phyloP scores from a whole-genome alignment of 2,797 vertebrate species.

The Gymnodraco acuticeps region DNA sequence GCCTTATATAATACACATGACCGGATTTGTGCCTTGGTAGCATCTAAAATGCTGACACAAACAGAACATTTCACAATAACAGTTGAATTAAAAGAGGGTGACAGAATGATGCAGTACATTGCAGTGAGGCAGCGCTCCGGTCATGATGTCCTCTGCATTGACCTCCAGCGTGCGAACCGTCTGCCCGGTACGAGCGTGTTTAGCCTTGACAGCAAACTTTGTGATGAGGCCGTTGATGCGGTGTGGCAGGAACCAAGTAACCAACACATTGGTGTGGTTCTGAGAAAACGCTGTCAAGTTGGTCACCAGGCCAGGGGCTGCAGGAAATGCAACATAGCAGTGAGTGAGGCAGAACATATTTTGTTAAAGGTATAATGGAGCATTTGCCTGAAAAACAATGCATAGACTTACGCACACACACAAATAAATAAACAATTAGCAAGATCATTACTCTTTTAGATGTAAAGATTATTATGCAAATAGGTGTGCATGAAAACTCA shows the following conservation, averaged over 20 bases:
- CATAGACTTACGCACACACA: slow-evolving; percentile 2
- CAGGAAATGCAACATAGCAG: slow-evolving; percentile 28
- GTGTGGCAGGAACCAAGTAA: slow-evolving; percentile 94
- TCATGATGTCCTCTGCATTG: slow-evolving; percentile 94
- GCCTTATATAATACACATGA: neutral
- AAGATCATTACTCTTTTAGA: slow-evolving; percentile 5
- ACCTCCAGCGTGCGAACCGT: slow-evolving; percentile 89
- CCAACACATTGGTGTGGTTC: slow-evolving; percentile 91
- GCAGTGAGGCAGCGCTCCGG: slow-evolving; percentile 92
- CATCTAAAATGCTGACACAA: slow-evolving; percentile 15
- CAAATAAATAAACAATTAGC: neutral
- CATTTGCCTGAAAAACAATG: too few relatives aligned
- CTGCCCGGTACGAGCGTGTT: slow-evolving; percentile 89
- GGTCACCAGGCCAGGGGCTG: slow-evolving; percentile 96
- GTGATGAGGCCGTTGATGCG: slow-evolving; percentile 97
- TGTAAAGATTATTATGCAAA: neutral
- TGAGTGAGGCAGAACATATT: too few relatives aligned
- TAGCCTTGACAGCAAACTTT: slow-evolving; percentile 95
- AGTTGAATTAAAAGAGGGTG: neutral
- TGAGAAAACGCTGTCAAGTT: slow-evolving; percentile 93
- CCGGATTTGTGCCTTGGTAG: neutral
- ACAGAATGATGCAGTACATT: slow-evolving; percentile 85
- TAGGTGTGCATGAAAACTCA: slow-evolving; percentile 74
- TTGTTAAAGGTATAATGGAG: too few relatives aligned
- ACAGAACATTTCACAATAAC: slow-evolving; percentile 17